Conservation (phyloP, 2,113 vertebrate genomes). For the Pithys albifrons region DNA sequence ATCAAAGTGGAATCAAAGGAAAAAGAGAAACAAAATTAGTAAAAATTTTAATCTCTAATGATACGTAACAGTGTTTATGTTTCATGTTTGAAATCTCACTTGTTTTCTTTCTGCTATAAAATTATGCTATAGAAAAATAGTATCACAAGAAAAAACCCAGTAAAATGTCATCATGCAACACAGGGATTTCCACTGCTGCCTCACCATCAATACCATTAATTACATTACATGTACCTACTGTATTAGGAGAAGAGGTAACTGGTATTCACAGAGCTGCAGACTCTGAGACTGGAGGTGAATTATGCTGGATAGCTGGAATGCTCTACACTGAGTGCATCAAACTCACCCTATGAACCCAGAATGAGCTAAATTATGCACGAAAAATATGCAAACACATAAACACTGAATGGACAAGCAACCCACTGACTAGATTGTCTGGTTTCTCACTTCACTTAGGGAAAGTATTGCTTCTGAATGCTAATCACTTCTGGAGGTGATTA, state of each 20-base stretch:
- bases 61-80: background rate
- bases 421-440: background rate
- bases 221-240: background rate
- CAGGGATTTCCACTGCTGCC: background rate
- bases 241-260: background rate
- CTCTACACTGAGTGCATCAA: background rate
- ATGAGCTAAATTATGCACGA: background rate
- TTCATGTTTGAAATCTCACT: slow-evolving; percentile 18
- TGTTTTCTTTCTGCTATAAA: background rate
- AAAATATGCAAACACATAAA: background rate
- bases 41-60: background rate
- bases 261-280: background rate
- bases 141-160: background rate
- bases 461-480: background rate
- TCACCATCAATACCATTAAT: background rate
- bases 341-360: background rate
- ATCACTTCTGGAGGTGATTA: background rate
- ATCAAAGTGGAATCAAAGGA: slow-evolving; percentile 62
- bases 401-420: background rate
- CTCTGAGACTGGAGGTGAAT: background rate
- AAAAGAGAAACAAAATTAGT: slow-evolving; percentile 25
- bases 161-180: background rate
- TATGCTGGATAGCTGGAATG: background rate
- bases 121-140: background rate
- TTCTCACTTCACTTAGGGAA: background rate